Conservation (phyloP, 2,888 invertebrate species). For the Dicranocentrus wangi region DNA sequence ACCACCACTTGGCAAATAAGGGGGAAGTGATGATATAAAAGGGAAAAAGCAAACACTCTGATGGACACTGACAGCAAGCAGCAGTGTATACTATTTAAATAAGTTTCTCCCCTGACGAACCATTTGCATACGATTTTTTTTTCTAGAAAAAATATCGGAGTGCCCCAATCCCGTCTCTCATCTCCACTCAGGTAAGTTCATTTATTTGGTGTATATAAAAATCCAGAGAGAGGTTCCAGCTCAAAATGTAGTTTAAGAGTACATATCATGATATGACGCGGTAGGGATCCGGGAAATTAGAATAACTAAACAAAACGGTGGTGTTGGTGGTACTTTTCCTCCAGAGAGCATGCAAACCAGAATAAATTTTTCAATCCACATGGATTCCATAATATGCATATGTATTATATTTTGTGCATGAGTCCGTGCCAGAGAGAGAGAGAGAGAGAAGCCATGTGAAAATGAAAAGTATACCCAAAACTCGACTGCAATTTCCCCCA, state of each 20-base stretch:
- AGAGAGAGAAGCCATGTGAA: no score
- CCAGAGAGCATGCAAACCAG: no score
- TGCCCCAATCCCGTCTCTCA: constrained; percentile 21
- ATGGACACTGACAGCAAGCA: not conserved
- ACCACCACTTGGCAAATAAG: no score
- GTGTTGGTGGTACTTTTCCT: constrained; percentile 20
- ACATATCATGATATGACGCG: constrained; percentile 9
- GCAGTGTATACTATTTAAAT: constrained; percentile 42
- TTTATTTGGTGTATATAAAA: constrained; percentile 3
- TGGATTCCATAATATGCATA: no score
- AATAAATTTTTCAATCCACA: constrained; percentile 52
- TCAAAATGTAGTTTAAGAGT: constrained; percentile 14
- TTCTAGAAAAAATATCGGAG: constrained; percentile 30
- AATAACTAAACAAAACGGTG: constrained; percentile 28
- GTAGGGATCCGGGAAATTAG: constrained; percentile 45
- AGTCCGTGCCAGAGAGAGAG: no score
- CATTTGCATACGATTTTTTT: constrained; percentile 47
- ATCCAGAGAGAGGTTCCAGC: not conserved
- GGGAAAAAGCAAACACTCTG: not conserved
- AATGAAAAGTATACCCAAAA: no score
- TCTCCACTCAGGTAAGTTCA: not conserved
- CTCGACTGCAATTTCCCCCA: no score
- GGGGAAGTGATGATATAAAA: not conserved
- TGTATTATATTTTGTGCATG: no score
- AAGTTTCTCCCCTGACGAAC: constrained; percentile 38